Conservation (phyloP, 2,888 invertebrate species). For the Thymelicus sylvestris region DNA sequence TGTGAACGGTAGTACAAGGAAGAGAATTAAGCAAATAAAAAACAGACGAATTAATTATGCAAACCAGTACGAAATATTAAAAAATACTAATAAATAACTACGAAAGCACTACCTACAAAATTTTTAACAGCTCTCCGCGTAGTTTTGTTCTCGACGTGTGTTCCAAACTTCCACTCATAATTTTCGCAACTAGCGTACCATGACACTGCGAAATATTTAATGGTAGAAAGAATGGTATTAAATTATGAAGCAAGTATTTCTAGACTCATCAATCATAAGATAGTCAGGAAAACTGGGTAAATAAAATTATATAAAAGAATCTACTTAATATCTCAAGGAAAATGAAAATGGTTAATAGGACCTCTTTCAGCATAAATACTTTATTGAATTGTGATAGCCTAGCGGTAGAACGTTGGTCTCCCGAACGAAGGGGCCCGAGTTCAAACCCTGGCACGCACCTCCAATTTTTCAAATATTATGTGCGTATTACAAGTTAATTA, state of each 20-base stretch:
- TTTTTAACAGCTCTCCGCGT: neutral
- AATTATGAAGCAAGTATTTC: neutral
- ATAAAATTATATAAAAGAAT: conserved; percentile 1
- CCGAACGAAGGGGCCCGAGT: too few relatives aligned
- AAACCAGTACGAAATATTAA: too few relatives aligned
- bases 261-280: neutral
- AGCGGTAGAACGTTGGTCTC: too few relatives aligned
- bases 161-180: neutral
- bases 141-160: neutral
- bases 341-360: neutral
- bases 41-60: too few relatives aligned
- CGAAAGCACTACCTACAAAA: neutral
- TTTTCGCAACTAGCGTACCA: conserved; percentile 1
- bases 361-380: neutral
- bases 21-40: too few relatives aligned
- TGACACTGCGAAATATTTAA: conserved; percentile 3
- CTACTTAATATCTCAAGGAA: neutral
- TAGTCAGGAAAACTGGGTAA: neutral
- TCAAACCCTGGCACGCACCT: too few relatives aligned
- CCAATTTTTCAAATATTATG: too few relatives aligned
- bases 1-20: too few relatives aligned
- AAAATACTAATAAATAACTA: too few relatives aligned
- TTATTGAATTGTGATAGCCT: too few relatives aligned
- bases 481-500: too few relatives aligned
- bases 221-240: neutral